Conservation (phyloP, 2,797 vertebrate species). For the Delichon dasypus region DNA sequence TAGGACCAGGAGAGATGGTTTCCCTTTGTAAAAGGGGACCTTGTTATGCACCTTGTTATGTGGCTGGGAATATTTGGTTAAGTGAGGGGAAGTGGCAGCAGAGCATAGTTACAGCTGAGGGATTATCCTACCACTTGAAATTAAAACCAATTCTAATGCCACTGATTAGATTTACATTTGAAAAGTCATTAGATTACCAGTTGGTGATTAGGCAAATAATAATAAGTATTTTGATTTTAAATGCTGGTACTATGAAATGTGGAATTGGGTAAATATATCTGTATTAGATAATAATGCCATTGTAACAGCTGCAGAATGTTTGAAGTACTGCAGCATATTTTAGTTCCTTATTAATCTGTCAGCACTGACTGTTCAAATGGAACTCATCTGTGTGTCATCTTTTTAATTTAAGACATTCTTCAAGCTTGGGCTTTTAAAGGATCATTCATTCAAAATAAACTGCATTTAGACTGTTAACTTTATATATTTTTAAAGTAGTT, state of each 20-base stretch:
- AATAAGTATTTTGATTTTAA: background rate
- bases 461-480: background rate
- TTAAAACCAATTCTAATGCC: background rate
- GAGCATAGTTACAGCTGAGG: background rate
- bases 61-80: background rate
- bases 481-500: background rate
- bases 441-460: background rate
- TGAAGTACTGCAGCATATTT: background rate
- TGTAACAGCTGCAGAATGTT: slow-evolving; percentile 21
- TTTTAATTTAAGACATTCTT: slow-evolving; percentile 4
- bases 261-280: background rate
- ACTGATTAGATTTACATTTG: background rate
- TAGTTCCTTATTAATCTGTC: background rate
- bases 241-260: background rate
- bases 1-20: background rate
- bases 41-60: background rate
- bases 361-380: background rate
- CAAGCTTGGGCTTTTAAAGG: background rate
- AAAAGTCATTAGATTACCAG: background rate
- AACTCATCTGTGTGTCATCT: background rate
- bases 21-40: background rate
- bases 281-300: background rate
- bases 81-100: background rate
- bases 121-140: background rate
- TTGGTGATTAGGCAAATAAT: background rate